A percentile compares a stretch with the other conserved stretches of the same genome.
phyloP scores from a whole-genome alignment of 1,140 invertebrate genomes.

The Luehdorfia chinensis region DNA sequence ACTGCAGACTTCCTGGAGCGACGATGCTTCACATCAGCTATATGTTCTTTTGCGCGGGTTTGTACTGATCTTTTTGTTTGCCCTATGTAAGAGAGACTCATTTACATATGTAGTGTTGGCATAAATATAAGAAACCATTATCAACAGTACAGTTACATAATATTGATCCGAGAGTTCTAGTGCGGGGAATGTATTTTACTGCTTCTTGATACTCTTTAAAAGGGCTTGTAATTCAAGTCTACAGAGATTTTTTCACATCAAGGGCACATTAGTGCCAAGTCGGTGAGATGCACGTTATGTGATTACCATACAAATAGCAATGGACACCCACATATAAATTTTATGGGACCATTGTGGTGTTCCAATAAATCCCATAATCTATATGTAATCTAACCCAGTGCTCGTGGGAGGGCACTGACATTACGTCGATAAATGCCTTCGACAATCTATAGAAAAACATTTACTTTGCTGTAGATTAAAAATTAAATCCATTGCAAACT shows the following conservation, averaged over 20 bases:
- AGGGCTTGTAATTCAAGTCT: too few species aligned
- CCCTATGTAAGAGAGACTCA: too few species aligned
- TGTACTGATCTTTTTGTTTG: too few species aligned
- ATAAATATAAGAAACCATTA: too few species aligned
- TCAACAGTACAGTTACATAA: too few species aligned
- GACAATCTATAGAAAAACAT: conserved; percentile 6
- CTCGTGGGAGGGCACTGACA: conserved; percentile 28
- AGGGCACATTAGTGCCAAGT: conserved; percentile 12
- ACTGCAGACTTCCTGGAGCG: too few species aligned
- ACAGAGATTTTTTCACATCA: conserved; percentile 17
- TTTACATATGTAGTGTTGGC: too few species aligned
- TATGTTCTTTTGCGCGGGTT: too few species aligned
- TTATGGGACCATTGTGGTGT: conserved; percentile 43
- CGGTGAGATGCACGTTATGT: conserved; percentile 18
- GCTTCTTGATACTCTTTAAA: too few species aligned
- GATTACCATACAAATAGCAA: conserved; percentile 36
- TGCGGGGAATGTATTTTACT: too few species aligned
- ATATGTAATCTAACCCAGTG: conserved; percentile 27
- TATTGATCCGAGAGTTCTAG: too few species aligned
- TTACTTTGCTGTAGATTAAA: not conserved
- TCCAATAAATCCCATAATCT: conserved; percentile 39
- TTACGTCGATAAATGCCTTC: conserved; percentile 27
- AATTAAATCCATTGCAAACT: conserved; percentile 1
- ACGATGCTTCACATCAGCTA: too few species aligned
- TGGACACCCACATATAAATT: conserved; percentile 40